Evolutionary conservation across 2,113 vertebrate species (phyloP).

Genomic region (Clinocottus analis): DNA sequence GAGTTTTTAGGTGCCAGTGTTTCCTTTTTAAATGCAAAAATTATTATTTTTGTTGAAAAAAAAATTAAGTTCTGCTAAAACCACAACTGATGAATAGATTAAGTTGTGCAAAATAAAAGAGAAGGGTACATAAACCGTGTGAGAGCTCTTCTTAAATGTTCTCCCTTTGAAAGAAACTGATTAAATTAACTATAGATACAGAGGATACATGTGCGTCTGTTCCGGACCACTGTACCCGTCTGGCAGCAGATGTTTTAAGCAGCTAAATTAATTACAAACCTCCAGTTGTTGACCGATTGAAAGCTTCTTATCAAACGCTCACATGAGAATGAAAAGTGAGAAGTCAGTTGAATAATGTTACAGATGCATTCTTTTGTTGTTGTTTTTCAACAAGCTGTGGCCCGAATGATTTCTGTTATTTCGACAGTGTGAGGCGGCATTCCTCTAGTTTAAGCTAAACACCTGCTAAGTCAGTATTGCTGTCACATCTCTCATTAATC

Average conservation of each 20-base stretch:
- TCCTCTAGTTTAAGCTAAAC: not conserved
- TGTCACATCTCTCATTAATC: constrained; percentile 36
- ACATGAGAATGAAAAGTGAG: too few relatives aligned
- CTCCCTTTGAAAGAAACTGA: constrained; percentile 33
- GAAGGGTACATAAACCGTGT: not conserved
- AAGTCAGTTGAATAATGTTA: too few relatives aligned
- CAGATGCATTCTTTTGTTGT: too few relatives aligned
- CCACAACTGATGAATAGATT: not conserved
- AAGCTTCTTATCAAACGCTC: constrained; percentile 37
- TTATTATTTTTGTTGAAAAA: too few relatives aligned
- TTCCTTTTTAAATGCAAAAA: too few relatives aligned
- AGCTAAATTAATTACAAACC: constrained; percentile 48
- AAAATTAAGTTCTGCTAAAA: too few relatives aligned
- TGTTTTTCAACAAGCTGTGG: not conserved
- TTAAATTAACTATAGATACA: constrained; percentile 34
- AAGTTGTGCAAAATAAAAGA: not conserved
- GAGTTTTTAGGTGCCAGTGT: too few relatives aligned
- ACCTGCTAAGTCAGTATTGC: constrained; percentile 5
- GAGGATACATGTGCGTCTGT: constrained; percentile 10
- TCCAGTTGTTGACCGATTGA: constrained; percentile 36
- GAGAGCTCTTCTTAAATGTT: constrained; percentile 1
- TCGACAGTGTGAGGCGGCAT: not conserved
- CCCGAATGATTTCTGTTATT: not conserved
- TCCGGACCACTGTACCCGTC: constrained; percentile 15
- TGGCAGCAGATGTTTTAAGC: constrained; percentile 41